phyloP scores from a whole-genome alignment of 2,888 invertebrate species.

The Amblyteles armatorius region DNA sequence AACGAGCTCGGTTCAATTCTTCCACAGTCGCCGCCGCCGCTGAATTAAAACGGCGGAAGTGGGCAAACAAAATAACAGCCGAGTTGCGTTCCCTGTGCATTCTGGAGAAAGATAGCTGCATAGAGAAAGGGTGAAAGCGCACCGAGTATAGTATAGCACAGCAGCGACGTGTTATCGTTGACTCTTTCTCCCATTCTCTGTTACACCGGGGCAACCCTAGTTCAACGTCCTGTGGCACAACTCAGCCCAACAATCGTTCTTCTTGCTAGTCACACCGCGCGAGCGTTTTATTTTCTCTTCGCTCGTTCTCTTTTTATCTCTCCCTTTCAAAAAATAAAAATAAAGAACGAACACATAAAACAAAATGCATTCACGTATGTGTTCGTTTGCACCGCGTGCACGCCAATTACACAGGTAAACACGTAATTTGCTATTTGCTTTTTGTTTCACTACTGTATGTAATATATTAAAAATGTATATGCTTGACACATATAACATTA shows the following conservation, averaged over 20 bases:
- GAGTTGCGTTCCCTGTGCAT: slow-evolving; percentile 66
- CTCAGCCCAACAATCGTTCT: slow-evolving; percentile 55
- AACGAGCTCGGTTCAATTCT: slow-evolving; percentile 52
- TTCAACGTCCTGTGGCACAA: slow-evolving; percentile 44
- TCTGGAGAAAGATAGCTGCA: slow-evolving; percentile 42
- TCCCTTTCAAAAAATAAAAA: background rate
- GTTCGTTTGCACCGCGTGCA: slow-evolving; percentile 18
- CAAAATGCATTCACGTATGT: background rate
- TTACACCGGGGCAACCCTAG: slow-evolving; percentile 48
- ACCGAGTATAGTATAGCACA: slow-evolving; percentile 28
- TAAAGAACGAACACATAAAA: background rate
- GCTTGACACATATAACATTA: too few species aligned
- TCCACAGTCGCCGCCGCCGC: slow-evolving; percentile 49
- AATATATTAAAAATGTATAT: too few species aligned
- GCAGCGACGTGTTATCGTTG: slow-evolving; percentile 60
- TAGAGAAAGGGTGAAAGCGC: slow-evolving; percentile 25
- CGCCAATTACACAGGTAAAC: slow-evolving; percentile 55
- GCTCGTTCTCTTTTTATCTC: slow-evolving; percentile 31
- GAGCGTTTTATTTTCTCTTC: slow-evolving; percentile 25
- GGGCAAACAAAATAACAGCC: slow-evolving; percentile 76
- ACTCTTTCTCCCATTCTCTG: slow-evolving; percentile 60
- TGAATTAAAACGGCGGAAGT: slow-evolving; percentile 75
- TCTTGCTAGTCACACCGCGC: slow-evolving; percentile 40
- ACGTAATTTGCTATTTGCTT: background rate
- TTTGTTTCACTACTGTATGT: background rate